Evolutionary conservation across 2,797 vertebrate species (phyloP).

Genomic region (Lacerta viridis): DNA sequence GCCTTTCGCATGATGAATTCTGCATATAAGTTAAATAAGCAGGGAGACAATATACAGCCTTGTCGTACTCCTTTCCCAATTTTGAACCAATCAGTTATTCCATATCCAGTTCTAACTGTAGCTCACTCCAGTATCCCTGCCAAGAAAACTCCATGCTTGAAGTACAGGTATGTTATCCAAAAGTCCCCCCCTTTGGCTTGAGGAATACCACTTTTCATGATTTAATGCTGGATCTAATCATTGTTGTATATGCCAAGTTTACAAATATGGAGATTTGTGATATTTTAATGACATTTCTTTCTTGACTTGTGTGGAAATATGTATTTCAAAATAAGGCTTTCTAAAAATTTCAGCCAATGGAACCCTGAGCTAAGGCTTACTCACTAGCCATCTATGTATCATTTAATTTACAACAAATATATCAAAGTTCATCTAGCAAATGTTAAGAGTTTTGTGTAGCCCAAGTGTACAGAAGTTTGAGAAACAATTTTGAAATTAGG

Average conservation of each 20-base stretch:
- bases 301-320: neutral
- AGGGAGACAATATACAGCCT: too few species aligned
- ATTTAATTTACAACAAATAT: neutral
- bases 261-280: neutral
- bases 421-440: neutral
- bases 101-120: too few species aligned
- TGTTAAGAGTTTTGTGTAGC: neutral
- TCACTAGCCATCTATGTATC: neutral
- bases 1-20: too few species aligned
- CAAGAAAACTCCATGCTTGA: too few species aligned
- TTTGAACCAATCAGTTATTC: too few species aligned
- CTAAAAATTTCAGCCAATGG: neutral
- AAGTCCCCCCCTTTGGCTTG: neutral
- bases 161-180: neutral
- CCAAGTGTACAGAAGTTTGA: neutral
- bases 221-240: neutral
- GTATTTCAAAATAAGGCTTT: constrained; percentile 4
- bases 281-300: neutral
- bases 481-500: neutral
- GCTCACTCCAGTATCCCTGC: too few species aligned
- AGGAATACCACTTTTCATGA: neutral
- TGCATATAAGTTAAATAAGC: too few species aligned
- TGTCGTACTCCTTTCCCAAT: too few species aligned
- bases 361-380: neutral
- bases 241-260: neutral